Base-by-base conservation (phyloP, 1,140 invertebrate species). In the Drosophila murphyi region DNA sequence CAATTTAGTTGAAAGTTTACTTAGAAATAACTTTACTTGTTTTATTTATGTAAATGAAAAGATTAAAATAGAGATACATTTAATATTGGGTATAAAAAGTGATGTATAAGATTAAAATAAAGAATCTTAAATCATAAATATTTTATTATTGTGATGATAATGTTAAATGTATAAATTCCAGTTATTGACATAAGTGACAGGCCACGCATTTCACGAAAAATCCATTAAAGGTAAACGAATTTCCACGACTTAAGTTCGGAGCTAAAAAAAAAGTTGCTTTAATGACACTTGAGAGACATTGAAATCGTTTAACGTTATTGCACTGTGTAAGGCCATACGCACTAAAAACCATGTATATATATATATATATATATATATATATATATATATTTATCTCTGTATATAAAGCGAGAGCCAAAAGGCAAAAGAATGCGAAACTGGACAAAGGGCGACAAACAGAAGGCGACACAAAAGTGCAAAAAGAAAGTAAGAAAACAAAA, bases 361-460 rank as follows among this genome's bases (percentile, higher is more conserved):
- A 43, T 4, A 20, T 20, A 20, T 20, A 20, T 20, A 20, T 20
- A 20, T 20, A 20, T 20, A 20, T 20, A 2, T 20, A 20, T 20
- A 20, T 20, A 20, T 20, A 20, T 2, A 20, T 20, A 20, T 20
- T 20, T 20, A 20, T 20, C 20, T 1, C 20, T 20, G 20, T 20
- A 20, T 78, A 82, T 74, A 80, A 82, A 82, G 74, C 67, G 62
- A 59, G 72, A 77, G 43, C 5, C 20, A 32, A 45, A 61, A 10
- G 5, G 48, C 28, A 29, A 48, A 29, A 67, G 52, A 39, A 52
- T 29, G 45, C 28, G 20, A 55, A 67, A 50, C 28, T 47, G 64
- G 54, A 68, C 56, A 61, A 69, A 43, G 37, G 31, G 45, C 45
- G 55, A 60, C 55, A 68, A 68, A 50, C 45, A 47, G 45, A 6